Percentiles rank a stretch among this genome's conserved stretches.
Conservation (phyloP, 2,888 invertebrate genomes). For the Papilio gigon region DNA sequence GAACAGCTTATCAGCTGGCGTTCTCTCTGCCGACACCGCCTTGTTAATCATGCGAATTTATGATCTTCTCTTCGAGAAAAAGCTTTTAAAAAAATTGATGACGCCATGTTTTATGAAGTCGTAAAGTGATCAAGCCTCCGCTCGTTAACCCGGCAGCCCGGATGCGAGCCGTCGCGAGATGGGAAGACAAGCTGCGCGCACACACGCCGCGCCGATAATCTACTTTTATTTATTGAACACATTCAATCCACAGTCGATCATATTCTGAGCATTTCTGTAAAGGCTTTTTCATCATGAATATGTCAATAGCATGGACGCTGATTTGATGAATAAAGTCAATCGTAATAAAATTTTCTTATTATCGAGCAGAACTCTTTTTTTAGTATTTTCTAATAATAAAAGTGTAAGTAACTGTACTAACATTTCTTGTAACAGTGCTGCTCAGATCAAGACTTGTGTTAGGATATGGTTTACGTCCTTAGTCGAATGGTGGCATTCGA, state of each 20-base stretch:
- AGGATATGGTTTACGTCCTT: too few species aligned
- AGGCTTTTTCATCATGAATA: background rate
- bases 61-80: background rate
- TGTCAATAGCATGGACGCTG: slow-evolving; percentile 5
- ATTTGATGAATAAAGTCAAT: background rate
- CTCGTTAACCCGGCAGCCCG: background rate
- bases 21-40: background rate
- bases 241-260: background rate
- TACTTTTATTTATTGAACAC: background rate
- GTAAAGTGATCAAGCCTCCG: slow-evolving; percentile 16
- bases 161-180: slow-evolving; percentile 5
- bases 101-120: slow-evolving; percentile 5
- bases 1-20: too few species aligned
- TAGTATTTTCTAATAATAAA: too few species aligned
- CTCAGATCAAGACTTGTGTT: too few species aligned
- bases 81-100: slow-evolving; percentile 12
- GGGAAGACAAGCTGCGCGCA: slow-evolving; percentile 5
- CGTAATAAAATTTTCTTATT: background rate
- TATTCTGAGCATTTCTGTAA: background rate
- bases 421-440: too few species aligned
- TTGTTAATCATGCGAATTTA: background rate
- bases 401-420: too few species aligned
- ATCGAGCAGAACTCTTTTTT: too few species aligned
- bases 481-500: too few species aligned
- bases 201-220: background rate